Evolutionary conservation across 53 echinoderm and acorn worm species (phyloP), one percentile per base, ranked within the genome.

Genomic region (Crossaster papposus): DNA sequence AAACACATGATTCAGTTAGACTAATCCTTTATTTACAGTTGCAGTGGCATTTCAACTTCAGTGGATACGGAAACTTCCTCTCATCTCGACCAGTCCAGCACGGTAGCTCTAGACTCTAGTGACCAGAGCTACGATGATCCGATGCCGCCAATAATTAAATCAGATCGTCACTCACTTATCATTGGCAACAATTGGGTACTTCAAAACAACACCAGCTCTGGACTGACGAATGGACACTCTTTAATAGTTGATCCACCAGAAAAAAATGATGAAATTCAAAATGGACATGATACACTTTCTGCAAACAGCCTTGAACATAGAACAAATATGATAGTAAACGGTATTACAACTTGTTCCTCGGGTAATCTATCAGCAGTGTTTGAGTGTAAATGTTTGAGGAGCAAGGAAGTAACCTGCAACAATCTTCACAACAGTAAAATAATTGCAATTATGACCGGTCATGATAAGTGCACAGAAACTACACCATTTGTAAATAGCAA

Each of bases 41-140:
- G 74, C 81, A 91, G 94, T 54, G 94, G 79, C 31, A 90, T 91
- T 70, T 94, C 94, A 30, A 91, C 89, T 51, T 86, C 91, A 9
- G 82, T 94, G 63, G 92, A 94, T 55, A 94, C 92, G 9, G 94
- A 94, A 64, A 72, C 68, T 29, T 91, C 94, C n/a, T 94, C 90
- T 1, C 89, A 74, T 65, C 91, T 63, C 4, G 94, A 94, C 32
- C 85, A 91, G 36, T 50, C 91, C 24, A 91, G 58, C 55, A 24
- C 44, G 28, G 22, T 52, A 22, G 53, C 75, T 2, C 53, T 75
- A 31, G 81, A 90, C 22, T 50, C 38, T 83, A 65, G 76, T 63
- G 91, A 91, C 37, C 91, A 84, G 54, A 91, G 78, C 36, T 84
- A 44, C 26, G 91, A 91, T 8, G 91, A 91, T 10, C 68, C 65